Evolutionary conservation across 2,113 vertebrate species (phyloP), one percentile per base, ranked within the genome.

Genomic region (Colinus virginianus): DNA sequence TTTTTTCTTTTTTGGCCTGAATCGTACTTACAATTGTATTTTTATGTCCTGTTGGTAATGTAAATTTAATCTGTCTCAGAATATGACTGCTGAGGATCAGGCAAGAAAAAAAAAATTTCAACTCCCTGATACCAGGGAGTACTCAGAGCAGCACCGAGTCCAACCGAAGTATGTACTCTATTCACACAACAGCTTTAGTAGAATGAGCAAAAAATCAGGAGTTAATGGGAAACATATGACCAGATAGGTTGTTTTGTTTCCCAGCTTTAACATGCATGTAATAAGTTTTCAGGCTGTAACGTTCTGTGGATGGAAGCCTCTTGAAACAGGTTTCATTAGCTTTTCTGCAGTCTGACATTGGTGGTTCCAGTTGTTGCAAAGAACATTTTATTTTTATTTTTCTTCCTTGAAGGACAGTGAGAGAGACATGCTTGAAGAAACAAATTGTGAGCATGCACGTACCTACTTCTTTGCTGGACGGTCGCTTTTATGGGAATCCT

Each of bases 221-320:
- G 77, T 83, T 98, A 98, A 97, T 97, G 90, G 92, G 94, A 98
- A 97, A 97, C 98, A 98, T 95, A 96, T 97, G 97, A 98, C 70
- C 90, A 95, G 86, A 97, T 96, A 97, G 68, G 83, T 96, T 97
- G 94, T 94, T 97, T 96, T 97, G 80, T 96, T 97, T 94, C 95
- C 91, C 93, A 95, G 92, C 92, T 96, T 97, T 97, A 97, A 97
- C 95, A 95, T 48, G 75, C 95, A 96, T 97, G 95, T 95, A 97
- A 97, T 97, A 98, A 96, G 93, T 94, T 96, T 94, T 96, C 95
- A 96, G 94, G 93, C 90, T 96, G 81, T 94, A 96, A 90, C 78
- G 63, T 74, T 90, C 89, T 91, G 93, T 90, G 90, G 83, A 79
- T 78, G 56, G 94, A 66, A 96, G 88, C 71, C 67, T 88, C 92